Evolutionary conservation across 2,113 vertebrate species (phyloP).

Genomic region (Verasper variegatus): DNA sequence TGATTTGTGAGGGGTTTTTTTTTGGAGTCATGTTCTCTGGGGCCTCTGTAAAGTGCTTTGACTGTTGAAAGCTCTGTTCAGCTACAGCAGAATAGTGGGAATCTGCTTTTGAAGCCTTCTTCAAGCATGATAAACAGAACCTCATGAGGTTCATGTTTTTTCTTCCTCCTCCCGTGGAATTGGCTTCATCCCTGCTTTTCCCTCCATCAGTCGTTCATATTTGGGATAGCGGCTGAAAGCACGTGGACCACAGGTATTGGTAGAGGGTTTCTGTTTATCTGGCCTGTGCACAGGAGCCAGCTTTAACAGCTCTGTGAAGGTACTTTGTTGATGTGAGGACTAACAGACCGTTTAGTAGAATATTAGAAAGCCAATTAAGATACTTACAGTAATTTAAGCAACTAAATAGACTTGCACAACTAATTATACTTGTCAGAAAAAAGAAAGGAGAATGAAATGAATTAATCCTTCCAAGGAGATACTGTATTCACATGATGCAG

Average conservation of each 20-base stretch:
- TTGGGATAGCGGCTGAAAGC: conserved; percentile 12
- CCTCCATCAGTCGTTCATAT: conserved; percentile 40
- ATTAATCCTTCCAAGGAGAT: background rate
- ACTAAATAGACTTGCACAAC: background rate
- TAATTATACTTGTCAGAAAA: background rate
- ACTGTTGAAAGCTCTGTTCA: conserved; percentile 59
- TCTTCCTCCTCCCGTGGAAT: conserved; percentile 9
- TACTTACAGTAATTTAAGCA: background rate
- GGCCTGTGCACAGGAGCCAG: conserved; percentile 1
- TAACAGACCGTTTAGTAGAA: background rate
- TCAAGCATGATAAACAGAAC: conserved; percentile 52
- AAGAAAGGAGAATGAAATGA: background rate
- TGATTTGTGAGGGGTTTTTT: conserved; percentile 41
- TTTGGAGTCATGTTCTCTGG: conserved; percentile 25
- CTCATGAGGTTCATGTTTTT: conserved; percentile 24
- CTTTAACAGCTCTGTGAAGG: conserved; percentile 14
- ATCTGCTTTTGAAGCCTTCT: conserved; percentile 44
- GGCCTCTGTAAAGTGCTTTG: conserved; percentile 29
- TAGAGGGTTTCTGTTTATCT: conserved; percentile 13
- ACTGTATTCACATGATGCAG: no score
- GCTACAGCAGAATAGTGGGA: conserved; percentile 41
- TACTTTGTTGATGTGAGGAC: conserved; percentile 14
- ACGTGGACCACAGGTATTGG: conserved; percentile 24
- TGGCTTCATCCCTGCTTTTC: conserved; percentile 34
- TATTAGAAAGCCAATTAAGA: conserved; percentile 9